These are phyloP conservation scores for Ochotona curzoniae DNA, from an alignment of 2,113 vertebrate genomes.

Conservation along the genomic window DNA sequence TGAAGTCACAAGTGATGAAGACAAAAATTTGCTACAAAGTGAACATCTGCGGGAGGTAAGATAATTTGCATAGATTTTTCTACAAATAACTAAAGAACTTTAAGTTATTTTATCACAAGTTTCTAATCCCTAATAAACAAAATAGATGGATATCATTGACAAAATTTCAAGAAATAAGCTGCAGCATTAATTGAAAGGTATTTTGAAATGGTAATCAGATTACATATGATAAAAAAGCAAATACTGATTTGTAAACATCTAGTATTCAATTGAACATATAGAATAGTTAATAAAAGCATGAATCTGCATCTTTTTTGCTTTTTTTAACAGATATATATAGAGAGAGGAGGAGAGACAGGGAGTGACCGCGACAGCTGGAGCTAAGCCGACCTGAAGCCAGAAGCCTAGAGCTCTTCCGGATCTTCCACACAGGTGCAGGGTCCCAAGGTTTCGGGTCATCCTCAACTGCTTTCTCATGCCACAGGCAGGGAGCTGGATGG, in stretches of 20 bases:
- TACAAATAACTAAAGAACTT: neutral
- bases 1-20: neutral
- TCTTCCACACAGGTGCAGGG: too few species aligned
- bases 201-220: neutral
- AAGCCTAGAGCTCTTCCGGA: too few species aligned
- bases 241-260: neutral
- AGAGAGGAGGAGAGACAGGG: too few species aligned
- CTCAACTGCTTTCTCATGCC: too few species aligned
- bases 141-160: neutral
- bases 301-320: neutral
- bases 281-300: neutral
- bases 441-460: too few species aligned
- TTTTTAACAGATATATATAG: too few species aligned
- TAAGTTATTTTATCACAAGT: neutral
- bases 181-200: neutral
- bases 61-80: neutral
- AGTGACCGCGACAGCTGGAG: too few species aligned
- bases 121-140: neutral
- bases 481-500: too few species aligned
- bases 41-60: neutral
- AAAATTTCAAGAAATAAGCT: neutral
- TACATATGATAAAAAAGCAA: conserved; percentile 1
- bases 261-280: neutral
- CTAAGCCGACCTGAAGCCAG: too few species aligned
- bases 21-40: neutral